A percentile compares a stretch with the other conserved stretches of the same genome.
Evolutionary conservation across 1,140 invertebrate genomes (phyloP).

Genomic region (Drosophila kanapiae): DNA sequence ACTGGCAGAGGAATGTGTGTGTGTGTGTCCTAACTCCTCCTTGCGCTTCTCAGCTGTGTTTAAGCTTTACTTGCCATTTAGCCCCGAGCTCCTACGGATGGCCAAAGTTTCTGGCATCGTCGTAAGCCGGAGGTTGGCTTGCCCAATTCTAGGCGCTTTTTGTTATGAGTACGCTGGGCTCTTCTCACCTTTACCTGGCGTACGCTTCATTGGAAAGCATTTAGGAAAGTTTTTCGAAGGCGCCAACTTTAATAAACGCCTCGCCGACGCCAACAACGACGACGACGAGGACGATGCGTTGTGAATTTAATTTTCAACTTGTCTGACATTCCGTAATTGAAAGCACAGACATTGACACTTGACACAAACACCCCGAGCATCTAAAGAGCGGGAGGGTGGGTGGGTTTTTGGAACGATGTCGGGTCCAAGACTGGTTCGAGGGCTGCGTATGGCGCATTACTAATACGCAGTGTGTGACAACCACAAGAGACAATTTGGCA

Average conservation of each 20-base stretch:
- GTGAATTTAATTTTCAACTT: slow-evolving; percentile 82
- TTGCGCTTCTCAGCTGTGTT: slow-evolving; percentile 28
- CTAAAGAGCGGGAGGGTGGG: neutral
- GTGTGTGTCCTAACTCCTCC: neutral
- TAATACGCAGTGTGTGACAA: slow-evolving; percentile 83
- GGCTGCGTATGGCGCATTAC: slow-evolving; percentile 74
- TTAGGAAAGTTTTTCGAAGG: slow-evolving; percentile 61
- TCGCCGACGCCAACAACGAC: neutral
- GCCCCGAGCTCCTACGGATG: slow-evolving; percentile 40
- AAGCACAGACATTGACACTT: slow-evolving; percentile 82
- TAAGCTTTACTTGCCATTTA: slow-evolving; percentile 70
- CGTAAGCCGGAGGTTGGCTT: slow-evolving; percentile 33
- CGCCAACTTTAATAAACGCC: slow-evolving; percentile 62
- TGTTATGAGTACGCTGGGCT: slow-evolving; percentile 40
- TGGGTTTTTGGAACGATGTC: slow-evolving; percentile 3
- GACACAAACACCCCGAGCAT: slow-evolving; percentile 67
- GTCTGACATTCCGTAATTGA: slow-evolving; percentile 81
- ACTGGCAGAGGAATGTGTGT: slow-evolving; percentile 24
- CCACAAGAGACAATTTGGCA: slow-evolving; percentile 83
- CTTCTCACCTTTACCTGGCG: slow-evolving; percentile 10
- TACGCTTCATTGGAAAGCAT: slow-evolving; percentile 66
- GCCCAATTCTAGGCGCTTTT: slow-evolving; percentile 47
- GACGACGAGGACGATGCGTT: slow-evolving; percentile 41
- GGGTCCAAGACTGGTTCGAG: slow-evolving; percentile 15
- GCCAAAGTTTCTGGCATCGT: slow-evolving; percentile 40